Percentiles rank a stretch among this genome's conserved stretches.
Conservation (phyloP, 2,888 invertebrate species). For the Heliconius erato region DNA sequence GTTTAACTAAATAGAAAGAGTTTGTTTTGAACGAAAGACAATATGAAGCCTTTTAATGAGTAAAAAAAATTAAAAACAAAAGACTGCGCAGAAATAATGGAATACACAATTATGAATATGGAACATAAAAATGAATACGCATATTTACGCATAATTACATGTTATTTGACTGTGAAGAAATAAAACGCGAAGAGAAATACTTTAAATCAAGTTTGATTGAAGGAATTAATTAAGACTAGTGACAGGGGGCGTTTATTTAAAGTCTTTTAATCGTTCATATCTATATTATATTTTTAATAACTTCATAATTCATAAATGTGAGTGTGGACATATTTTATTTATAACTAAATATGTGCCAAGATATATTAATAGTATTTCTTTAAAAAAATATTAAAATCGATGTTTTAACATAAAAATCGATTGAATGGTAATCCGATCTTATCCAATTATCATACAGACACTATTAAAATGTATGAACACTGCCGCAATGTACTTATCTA, state of each 20-base stretch:
- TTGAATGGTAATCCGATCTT: not conserved
- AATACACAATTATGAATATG: slow-evolving; percentile 23
- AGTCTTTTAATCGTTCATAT: not conserved
- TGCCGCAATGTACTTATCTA: not conserved
- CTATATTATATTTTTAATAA: slow-evolving; percentile 11
- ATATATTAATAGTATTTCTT: not conserved
- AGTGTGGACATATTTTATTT: not conserved
- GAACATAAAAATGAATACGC: slow-evolving; percentile 22
- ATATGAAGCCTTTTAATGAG: slow-evolving; percentile 2
- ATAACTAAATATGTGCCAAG: not conserved
- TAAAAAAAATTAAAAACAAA: slow-evolving; percentile 19
- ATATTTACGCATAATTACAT: slow-evolving; percentile 27
- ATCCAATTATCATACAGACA: slow-evolving; percentile 3
- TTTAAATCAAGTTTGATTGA: slow-evolving; percentile 37
- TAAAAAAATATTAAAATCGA: not conserved
- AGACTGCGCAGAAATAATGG: slow-evolving; percentile 12
- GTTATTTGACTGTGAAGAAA: slow-evolving; percentile 25
- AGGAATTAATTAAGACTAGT: slow-evolving; percentile 22
- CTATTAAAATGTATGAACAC: slow-evolving; percentile 19
- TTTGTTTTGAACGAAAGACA: not conserved
- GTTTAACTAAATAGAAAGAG: not conserved
- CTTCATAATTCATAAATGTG: not conserved
- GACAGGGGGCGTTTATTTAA: slow-evolving; percentile 20
- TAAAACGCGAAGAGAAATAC: slow-evolving; percentile 26
- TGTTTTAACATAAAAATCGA: not conserved